Evolutionary conservation across 2,888 invertebrate genomes (phyloP), one percentile per base, ranked within the genome.

Genomic region (Caenorhabditis sp.): DNA sequence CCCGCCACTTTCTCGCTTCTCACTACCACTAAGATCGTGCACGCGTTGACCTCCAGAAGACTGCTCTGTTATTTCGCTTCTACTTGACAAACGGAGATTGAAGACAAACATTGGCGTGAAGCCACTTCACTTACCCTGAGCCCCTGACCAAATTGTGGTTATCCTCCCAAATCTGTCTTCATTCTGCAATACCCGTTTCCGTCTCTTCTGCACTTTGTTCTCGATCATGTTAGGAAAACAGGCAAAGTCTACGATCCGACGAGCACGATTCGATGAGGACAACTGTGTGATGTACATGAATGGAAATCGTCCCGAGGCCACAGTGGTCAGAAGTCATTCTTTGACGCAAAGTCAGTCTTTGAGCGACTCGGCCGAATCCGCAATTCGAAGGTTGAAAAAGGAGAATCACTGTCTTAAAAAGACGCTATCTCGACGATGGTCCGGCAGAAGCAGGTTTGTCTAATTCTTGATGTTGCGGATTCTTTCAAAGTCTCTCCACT

Each of bases 391-490:
- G 15, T 53, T 80, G 39, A 65, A 58, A 24, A 75, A 75, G 37
- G 80, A 80, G 26, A 80, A 80, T 56, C 66, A 70, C 24, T 66
- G 66, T 24, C 39, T 80, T 52, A 80, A 76, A 66, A 72, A 71
- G 50, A 76, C 70, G 43, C 45, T 80, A 27, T 73, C 75, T 20
- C 45, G 80, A n/a, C 46, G 78, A 37, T 80, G 80, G 80, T 76
- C 76, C 48, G 78, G 78, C 22, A 53, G 76, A 61, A 80, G 80
- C 78, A 80, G 78, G 80, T 80, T 62, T 24, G 59, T 66, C 56
- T n/a, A n/a, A n/a, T n/a, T n/a, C n/a, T n/a, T n/a, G n/a, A n/a
- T n/a, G n/a, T n/a, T n/a, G n/a, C n/a, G n/a, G n/a, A n/a, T n/a
- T n/a, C n/a, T n/a, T n/a, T n/a, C n/a, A 59, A 24, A 35, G 13